Percentiles rank a stretch among this genome's conserved stretches.
Evolutionary conservation across 1,140 invertebrate genomes (phyloP).

Genomic region (Elymnias hypermnestra): DNA sequence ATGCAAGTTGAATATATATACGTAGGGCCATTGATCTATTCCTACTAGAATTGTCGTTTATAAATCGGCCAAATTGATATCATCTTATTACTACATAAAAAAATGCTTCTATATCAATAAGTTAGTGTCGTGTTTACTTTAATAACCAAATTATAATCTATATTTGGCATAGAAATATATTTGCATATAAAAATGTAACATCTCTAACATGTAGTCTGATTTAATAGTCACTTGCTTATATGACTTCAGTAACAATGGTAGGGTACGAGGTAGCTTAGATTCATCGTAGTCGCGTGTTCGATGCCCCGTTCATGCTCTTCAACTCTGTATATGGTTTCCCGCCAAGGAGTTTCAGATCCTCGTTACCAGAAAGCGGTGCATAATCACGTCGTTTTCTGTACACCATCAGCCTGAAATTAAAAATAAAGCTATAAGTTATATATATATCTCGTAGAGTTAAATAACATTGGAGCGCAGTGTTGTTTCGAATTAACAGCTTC

Average conservation of each 20-base stretch:
- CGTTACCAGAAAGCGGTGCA: constrained; percentile 23
- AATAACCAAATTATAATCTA: constrained; percentile 1
- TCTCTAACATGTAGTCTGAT: background rate
- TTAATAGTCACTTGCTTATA: background rate
- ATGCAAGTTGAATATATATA: too few relatives aligned
- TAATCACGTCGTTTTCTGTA: constrained; percentile 52
- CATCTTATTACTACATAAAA: too few relatives aligned
- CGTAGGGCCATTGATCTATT: too few relatives aligned
- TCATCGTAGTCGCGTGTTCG: constrained; percentile 50
- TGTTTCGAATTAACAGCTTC: too few relatives aligned
- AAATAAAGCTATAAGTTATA: too few relatives aligned
- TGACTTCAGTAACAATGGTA: constrained; percentile 12
- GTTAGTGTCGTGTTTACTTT: background rate
- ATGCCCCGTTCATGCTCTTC: constrained; percentile 47
- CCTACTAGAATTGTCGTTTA: too few relatives aligned
- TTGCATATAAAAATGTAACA: background rate
- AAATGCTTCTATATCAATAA: too few relatives aligned
- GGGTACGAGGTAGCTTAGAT: constrained; percentile 17
- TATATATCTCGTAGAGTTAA: too few relatives aligned
- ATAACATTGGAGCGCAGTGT: too few relatives aligned
- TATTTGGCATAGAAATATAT: constrained; percentile 6
- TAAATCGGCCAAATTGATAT: too few relatives aligned
- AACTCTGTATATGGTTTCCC: constrained; percentile 54
- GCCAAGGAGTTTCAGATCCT: constrained; percentile 47
- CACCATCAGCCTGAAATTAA: constrained; percentile 48